These are phyloP conservation scores for Apodemia zela DNA, from an alignment of 2,888 invertebrate genomes.

Conservation along the genomic window DNA sequence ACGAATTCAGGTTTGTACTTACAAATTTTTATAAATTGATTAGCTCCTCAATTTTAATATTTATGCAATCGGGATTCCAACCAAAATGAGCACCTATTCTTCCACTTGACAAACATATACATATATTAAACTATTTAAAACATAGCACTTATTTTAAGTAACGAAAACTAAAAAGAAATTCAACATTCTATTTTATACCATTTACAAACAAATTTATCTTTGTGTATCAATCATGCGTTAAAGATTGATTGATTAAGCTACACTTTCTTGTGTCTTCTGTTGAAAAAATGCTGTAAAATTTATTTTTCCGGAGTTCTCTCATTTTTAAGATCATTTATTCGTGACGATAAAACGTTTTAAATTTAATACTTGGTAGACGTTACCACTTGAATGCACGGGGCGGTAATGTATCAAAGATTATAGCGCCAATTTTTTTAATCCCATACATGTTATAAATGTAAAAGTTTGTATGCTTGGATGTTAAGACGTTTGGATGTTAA, in stretches of 20 bases:
- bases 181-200: conserved; percentile 16
- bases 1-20: too few species aligned
- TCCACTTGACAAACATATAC: too few species aligned
- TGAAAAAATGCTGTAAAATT: conserved; percentile 1
- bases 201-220: conserved; percentile 21
- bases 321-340: conserved; percentile 7
- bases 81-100: too few species aligned
- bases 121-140: too few species aligned
- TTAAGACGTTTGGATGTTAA: too few species aligned
- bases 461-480: too few species aligned
- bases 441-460: too few species aligned
- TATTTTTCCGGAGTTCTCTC: conserved; percentile 2
- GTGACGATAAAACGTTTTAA: background rate
- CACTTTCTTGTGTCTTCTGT: conserved; percentile 18
- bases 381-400: background rate
- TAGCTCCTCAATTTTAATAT: too few species aligned
- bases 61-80: too few species aligned
- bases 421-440: background rate
- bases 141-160: too few species aligned
- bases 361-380: background rate
- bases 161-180: background rate
- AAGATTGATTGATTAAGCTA: conserved; percentile 19
- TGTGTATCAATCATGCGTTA: conserved; percentile 20
- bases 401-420: background rate
- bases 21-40: too few species aligned